A percentile compares a stretch with the other conserved stretches of the same genome.
Evolutionary conservation across 2,797 vertebrate genomes (phyloP).

Genomic region (Alca torda): DNA sequence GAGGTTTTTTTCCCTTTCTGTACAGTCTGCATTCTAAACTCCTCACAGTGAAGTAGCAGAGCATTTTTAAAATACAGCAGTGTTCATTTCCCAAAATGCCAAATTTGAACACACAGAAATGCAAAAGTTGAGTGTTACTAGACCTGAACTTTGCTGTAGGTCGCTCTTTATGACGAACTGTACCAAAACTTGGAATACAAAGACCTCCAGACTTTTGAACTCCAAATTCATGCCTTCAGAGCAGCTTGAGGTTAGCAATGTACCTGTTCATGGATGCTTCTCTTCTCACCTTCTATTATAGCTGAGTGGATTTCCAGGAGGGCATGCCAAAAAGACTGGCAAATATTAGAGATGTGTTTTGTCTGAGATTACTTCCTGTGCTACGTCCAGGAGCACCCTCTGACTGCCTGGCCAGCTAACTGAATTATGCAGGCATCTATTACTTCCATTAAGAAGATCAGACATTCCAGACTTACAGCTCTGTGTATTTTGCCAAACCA

Average conservation of each 20-base stretch:
- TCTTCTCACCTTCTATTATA: background rate
- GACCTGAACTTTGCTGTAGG: background rate
- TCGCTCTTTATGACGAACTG: background rate
- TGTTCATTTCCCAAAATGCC: background rate
- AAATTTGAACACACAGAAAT: background rate
- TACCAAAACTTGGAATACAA: background rate
- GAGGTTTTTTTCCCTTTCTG: background rate
- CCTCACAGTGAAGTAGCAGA: background rate
- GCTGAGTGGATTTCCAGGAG: background rate
- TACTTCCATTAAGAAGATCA: constrained; percentile 13
- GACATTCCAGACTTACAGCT: background rate
- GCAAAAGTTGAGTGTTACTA: background rate
- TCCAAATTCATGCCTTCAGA: background rate
- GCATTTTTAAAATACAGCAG: background rate
- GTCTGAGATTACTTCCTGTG: constrained; percentile 32
- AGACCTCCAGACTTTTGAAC: background rate
- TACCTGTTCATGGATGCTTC: background rate
- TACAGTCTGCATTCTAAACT: background rate
- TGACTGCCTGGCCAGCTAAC: background rate
- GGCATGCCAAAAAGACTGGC: background rate
- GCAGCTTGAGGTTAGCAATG: background rate
- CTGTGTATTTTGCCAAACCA: constrained; percentile 2
- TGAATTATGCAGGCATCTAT: background rate
- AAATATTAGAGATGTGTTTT: background rate
- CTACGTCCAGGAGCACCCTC: background rate